Evolutionary conservation across 2,888 invertebrate species (phyloP).

Genomic region (Orthosia gracilis): DNA sequence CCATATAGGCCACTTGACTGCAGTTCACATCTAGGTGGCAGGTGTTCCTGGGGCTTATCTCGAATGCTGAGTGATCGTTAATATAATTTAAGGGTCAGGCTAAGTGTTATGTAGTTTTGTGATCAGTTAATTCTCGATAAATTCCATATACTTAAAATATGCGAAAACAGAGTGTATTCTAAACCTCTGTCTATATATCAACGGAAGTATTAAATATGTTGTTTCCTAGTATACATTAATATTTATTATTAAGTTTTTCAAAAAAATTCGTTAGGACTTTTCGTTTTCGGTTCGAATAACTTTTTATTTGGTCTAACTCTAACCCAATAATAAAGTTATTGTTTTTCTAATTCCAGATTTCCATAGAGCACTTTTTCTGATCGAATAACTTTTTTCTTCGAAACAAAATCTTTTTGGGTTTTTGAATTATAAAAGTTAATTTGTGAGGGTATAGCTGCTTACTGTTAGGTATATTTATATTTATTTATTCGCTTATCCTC

Average conservation of each 20-base stretch:
- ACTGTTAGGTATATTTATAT: too few relatives aligned
- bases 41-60: too few relatives aligned
- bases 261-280: not conserved
- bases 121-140: not conserved
- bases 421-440: too few relatives aligned
- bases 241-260: not conserved
- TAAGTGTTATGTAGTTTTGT: not conserved
- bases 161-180: too few relatives aligned
- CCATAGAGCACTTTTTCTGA: too few relatives aligned
- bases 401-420: not conserved
- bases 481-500: too few relatives aligned
- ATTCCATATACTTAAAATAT: not conserved
- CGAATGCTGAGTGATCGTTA: not conserved
- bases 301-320: slow-evolving; percentile 1
- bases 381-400: too few relatives aligned
- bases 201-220: too few relatives aligned
- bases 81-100: not conserved
- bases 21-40: too few relatives aligned
- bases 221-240: not conserved
- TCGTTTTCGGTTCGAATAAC: not conserved
- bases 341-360: not conserved
- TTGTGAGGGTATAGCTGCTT: too few relatives aligned
- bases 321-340: not conserved
- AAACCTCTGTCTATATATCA: too few relatives aligned
- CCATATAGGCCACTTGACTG: too few relatives aligned